These are phyloP conservation scores for Hypomesus transpacificus DNA, from an alignment of 2,113 vertebrate genomes.

Conservation along the genomic window DNA sequence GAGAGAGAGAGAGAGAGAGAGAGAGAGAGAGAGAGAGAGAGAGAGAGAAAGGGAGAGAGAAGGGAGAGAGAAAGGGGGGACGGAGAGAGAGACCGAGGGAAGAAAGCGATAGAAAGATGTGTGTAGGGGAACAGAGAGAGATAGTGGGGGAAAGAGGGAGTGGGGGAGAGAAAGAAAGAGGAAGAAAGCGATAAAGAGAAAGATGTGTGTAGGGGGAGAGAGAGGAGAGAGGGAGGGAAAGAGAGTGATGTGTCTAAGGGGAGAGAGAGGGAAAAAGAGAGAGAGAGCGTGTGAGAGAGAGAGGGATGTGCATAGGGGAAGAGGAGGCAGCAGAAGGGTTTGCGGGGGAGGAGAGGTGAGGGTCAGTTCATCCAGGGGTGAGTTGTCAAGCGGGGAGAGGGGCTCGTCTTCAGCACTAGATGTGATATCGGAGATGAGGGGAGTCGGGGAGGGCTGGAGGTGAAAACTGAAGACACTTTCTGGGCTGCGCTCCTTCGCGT, in stretches of 20 bases:
- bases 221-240: background rate
- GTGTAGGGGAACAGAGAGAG: background rate
- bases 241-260: background rate
- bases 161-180: background rate
- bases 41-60: too few relatives aligned
- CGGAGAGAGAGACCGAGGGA: too few relatives aligned
- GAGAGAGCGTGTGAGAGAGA: background rate
- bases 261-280: background rate
- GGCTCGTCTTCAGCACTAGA: conserved; percentile 40
- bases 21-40: too few relatives aligned
- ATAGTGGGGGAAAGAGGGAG: background rate
- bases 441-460: background rate
- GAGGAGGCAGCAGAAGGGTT: background rate
- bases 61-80: too few relatives aligned
- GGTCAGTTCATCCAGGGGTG: conserved; percentile 26
- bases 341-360: conserved; percentile 1
- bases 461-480: background rate
- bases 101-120: background rate
- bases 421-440: background rate
- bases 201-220: background rate
- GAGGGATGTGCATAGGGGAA: background rate
- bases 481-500: background rate
- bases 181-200: too few relatives aligned
- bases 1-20: too few relatives aligned
- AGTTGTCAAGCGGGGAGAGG: conserved; percentile 31